Percentiles rank a stretch among this genome's conserved stretches.
Evolutionary conservation across 2,113 vertebrate genomes (phyloP).

Genomic region (Leucopternis melanops): DNA sequence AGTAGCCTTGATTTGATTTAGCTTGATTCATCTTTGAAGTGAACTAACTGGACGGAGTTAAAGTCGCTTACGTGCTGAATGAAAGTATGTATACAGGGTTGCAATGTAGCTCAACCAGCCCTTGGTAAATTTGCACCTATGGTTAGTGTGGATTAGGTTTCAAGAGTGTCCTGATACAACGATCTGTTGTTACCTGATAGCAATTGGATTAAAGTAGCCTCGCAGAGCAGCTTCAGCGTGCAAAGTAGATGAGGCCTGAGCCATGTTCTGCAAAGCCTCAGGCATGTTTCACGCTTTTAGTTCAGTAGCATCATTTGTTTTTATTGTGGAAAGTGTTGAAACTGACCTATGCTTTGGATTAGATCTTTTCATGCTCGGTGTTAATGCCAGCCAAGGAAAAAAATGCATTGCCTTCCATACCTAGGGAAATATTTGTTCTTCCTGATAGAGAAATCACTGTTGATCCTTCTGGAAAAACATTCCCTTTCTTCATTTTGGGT

Average conservation of each 20-base stretch:
- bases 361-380: neutral
- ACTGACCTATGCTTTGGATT: neutral
- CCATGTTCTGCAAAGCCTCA: neutral
- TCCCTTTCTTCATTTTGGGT: neutral
- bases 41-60: neutral
- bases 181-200: conserved; percentile 7
- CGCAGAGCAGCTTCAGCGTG: neutral
- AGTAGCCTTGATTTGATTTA: neutral
- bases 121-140: neutral
- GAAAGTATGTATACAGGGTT: neutral
- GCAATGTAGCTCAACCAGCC: neutral
- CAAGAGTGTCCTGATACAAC: neutral
- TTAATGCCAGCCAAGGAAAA: neutral
- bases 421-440: neutral
- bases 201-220: neutral
- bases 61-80: neutral
- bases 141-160: neutral
- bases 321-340: neutral
- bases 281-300: neutral
- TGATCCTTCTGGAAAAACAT: neutral
- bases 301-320: neutral
- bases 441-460: neutral
- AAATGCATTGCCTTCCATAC: neutral
- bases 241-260: neutral
- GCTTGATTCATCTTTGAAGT: neutral